Evolutionary conservation across 2,888 invertebrate genomes (phyloP), one percentile per base, ranked within the genome.

Genomic region (Pandemis cinnamomeana): DNA sequence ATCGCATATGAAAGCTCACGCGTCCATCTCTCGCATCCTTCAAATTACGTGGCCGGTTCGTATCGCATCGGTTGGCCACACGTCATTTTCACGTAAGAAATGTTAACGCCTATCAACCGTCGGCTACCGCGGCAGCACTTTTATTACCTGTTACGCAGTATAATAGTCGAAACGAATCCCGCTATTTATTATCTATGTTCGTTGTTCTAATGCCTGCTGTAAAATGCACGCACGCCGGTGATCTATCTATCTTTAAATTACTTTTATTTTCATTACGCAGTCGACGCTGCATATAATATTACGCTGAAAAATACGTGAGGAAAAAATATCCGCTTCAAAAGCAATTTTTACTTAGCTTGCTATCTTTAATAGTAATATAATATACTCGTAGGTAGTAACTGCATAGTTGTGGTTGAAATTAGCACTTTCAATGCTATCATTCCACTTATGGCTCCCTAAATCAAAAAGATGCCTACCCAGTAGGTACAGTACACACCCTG

Each of bases 51-150:
- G 53, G 51, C 71, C 60, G 61, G 61, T 44, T 67, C 72, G 76
- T 66, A 71, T 70, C 76, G 76, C 74, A 76, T 76, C 75, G 71
- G 69, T 76, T 76, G 67, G 69, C 71, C 74, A 76, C 69, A 74
- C 74, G 71, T 76, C 76, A 76, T 74, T 74, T 76, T 58, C 66
- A 75, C 74, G 62, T 69, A 71, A 74, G 64, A 71, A 67, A 71
- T 74, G 74, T 74, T 74, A 71, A 71, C 68, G 71, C 67, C 71
- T 69, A 67, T 60, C 67, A 68, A 73, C 73, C 36, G 15, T 69
- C 36, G 10, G 62, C 69, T 66, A 44, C 73, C 69, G 73, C 71
- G 53, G 70, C 60, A 73, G 73, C 73, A 46, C 36, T 20, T 20
- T 72, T 71, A 74, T 74, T 74, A 71, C 74, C 74, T 71, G 70